Percentiles rank a stretch among this genome's conserved stretches.
Evolutionary conservation across 2,888 invertebrate genomes (phyloP).

Genomic region (Campopleginae sp.): DNA sequence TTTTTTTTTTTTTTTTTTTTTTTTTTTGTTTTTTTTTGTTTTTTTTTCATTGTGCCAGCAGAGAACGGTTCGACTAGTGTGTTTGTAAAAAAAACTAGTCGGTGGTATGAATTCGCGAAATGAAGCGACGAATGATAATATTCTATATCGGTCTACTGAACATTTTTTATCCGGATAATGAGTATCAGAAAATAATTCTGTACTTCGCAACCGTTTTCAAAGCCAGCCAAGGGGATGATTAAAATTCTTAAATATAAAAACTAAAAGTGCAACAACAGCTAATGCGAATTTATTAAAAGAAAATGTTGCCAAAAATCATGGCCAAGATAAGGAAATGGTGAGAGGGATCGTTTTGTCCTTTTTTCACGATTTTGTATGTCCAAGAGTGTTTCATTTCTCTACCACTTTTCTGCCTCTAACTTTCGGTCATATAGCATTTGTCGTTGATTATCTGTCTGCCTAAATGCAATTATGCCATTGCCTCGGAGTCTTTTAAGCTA

Average conservation of each 20-base stretch:
- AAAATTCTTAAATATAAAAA: too few relatives aligned
- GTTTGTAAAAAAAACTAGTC: slow-evolving; percentile 66
- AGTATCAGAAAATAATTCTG: neutral
- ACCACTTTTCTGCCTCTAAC: neutral
- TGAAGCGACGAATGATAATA: slow-evolving; percentile 35
- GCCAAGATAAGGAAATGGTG: too few relatives aligned
- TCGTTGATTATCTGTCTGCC: slow-evolving; percentile 27
- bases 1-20: slow-evolving; percentile 74
- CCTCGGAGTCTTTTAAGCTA: slow-evolving; percentile 43
- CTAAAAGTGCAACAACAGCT: too few relatives aligned
- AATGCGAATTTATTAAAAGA: too few relatives aligned
- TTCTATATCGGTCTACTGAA: slow-evolving; percentile 42
- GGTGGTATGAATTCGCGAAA: slow-evolving; percentile 52
- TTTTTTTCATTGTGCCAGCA: slow-evolving; percentile 37
- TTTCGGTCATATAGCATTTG: slow-evolving; percentile 14
- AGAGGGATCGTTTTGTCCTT: neutral
- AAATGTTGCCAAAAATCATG: neutral
- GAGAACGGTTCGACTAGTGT: slow-evolving; percentile 56
- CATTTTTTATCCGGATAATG: neutral
- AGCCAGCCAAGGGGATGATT: neutral
- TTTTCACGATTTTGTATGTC: neutral
- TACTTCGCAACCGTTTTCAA: neutral
- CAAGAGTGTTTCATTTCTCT: neutral
- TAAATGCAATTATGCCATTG: slow-evolving; percentile 44
- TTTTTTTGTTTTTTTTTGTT: slow-evolving; percentile 74